phyloP scores from a whole-genome alignment of 2,888 invertebrate species.

The Habroteleia sp. region DNA sequence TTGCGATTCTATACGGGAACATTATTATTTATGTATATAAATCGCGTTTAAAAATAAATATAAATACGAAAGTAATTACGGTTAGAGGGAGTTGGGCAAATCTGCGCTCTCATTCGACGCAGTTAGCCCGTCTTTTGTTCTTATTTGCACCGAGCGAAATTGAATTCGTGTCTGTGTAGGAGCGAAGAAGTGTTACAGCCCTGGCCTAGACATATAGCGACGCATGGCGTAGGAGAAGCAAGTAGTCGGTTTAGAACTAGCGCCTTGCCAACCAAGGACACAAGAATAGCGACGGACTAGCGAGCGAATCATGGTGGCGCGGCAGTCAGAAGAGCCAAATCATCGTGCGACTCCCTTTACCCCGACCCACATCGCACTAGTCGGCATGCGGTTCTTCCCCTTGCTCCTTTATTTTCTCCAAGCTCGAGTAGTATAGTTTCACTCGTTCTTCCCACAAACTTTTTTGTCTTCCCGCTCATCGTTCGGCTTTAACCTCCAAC shows the following conservation, averaged over 20 bases:
- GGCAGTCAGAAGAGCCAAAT: slow-evolving; percentile 35
- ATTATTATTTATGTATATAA: too few species aligned
- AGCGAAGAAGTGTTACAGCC: slow-evolving; percentile 26
- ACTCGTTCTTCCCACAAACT: slow-evolving; percentile 31
- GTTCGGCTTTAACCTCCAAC: slow-evolving; percentile 37
- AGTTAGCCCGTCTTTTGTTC: too few species aligned
- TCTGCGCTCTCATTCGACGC: too few species aligned
- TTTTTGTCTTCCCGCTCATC: slow-evolving; percentile 40
- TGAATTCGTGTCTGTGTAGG: too few species aligned
- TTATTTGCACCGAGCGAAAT: too few species aligned
- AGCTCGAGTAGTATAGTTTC: slow-evolving; percentile 5
- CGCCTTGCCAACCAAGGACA: slow-evolving; percentile 49
- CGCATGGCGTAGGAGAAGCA: slow-evolving; percentile 37
- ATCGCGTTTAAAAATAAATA: too few species aligned
- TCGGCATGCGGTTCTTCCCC: slow-evolving; percentile 23
- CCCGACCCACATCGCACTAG: slow-evolving; percentile 35
- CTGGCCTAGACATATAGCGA: slow-evolving; percentile 43
- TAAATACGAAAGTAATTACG: too few species aligned
- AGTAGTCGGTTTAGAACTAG: slow-evolving; percentile 50
- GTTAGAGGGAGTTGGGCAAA: too few species aligned
- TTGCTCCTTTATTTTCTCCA: slow-evolving; percentile 32
- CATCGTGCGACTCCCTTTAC: slow-evolving; percentile 41
- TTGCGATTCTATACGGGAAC: too few species aligned
- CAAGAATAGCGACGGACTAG: slow-evolving; percentile 32
- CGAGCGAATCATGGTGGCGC: slow-evolving; percentile 26